Percentiles rank a stretch among this genome's conserved stretches.
These are phyloP conservation scores for Bombylius major DNA, from an alignment of 2,888 invertebrate genomes.

Conservation along the genomic window DNA sequence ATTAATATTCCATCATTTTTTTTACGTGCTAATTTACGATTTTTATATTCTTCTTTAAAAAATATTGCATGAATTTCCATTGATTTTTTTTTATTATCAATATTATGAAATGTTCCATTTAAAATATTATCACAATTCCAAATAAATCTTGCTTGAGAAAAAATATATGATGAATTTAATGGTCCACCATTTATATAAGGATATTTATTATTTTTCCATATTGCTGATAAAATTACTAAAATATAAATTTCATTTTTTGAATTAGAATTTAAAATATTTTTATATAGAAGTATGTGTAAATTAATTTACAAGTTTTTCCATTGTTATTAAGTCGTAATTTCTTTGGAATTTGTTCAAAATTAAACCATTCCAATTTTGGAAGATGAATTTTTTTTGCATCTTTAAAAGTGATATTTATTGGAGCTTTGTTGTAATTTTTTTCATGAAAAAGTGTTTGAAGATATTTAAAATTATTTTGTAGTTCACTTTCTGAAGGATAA, in stretches of 20 bases:
- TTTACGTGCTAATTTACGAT: conserved; percentile 46
- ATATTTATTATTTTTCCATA: conserved; percentile 44
- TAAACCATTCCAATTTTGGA: conserved; percentile 41
- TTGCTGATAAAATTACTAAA: conserved; percentile 48
- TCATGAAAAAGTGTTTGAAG: too few species aligned
- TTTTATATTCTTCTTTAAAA: conserved; percentile 47
- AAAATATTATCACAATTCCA: conserved; percentile 47
- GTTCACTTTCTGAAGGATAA: too few species aligned
- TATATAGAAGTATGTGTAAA: conserved; percentile 3
- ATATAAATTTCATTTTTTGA: conserved; percentile 5
- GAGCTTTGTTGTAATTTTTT: too few species aligned
- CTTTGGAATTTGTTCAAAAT: conserved; percentile 46
- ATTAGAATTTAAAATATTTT: background rate
- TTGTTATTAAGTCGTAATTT: conserved; percentile 54
- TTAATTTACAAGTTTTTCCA: conserved; percentile 46
- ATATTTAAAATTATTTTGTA: too few species aligned
- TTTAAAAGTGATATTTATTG: conserved; percentile 3
- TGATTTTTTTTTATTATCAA: conserved; percentile 43
- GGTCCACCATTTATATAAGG: conserved; percentile 50
- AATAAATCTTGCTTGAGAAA: conserved; percentile 57
- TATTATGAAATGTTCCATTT: conserved; percentile 52
- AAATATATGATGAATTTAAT: conserved; percentile 44
- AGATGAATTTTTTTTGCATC: conserved; percentile 3
- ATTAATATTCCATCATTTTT: conserved; percentile 47
- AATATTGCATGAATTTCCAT: conserved; percentile 51